Evolutionary conservation across 2,888 invertebrate genomes (phyloP).

Genomic region (Argyresthia goedartella): DNA sequence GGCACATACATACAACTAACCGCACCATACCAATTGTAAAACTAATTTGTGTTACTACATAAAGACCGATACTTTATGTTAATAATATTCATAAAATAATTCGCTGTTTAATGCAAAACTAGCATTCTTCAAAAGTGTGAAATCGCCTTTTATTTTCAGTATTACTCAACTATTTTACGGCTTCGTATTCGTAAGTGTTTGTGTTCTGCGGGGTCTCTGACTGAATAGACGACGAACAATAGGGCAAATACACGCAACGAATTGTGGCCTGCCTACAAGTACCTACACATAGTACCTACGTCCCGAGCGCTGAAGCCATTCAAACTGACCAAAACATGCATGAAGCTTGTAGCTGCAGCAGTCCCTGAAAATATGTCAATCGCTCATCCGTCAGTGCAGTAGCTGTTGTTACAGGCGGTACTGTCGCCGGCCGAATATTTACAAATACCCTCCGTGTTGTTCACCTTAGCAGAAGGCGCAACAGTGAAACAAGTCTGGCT

Average conservation of each 20-base stretch:
- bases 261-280: constrained; percentile 34
- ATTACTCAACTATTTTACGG: constrained; percentile 19
- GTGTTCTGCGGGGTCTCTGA: constrained; percentile 37
- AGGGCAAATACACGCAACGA: constrained; percentile 57
- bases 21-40: too few species aligned
- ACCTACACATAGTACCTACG: not conserved
- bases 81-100: too few species aligned
- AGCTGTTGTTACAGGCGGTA: not conserved
- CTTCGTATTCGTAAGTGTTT: constrained; percentile 22
- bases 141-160: constrained; percentile 13
- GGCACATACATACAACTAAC: too few species aligned
- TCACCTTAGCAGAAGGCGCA: constrained; percentile 30
- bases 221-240: constrained; percentile 51
- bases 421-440: constrained; percentile 35
- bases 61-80: too few species aligned
- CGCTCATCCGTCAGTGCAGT: not conserved
- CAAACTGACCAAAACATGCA: not conserved
- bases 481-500: constrained; percentile 18
- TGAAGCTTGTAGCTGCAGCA: not conserved
- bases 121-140: not conserved
- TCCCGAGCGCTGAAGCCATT: too few species aligned
- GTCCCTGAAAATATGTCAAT: not conserved
- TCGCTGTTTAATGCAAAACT: too few species aligned
- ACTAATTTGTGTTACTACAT: too few species aligned
- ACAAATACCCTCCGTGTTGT: constrained; percentile 48